Percentiles rank a stretch among this genome's conserved stretches.
Evolutionary conservation across 2,797 vertebrate species (phyloP).

Genomic region (Hozukius guyotensis): DNA sequence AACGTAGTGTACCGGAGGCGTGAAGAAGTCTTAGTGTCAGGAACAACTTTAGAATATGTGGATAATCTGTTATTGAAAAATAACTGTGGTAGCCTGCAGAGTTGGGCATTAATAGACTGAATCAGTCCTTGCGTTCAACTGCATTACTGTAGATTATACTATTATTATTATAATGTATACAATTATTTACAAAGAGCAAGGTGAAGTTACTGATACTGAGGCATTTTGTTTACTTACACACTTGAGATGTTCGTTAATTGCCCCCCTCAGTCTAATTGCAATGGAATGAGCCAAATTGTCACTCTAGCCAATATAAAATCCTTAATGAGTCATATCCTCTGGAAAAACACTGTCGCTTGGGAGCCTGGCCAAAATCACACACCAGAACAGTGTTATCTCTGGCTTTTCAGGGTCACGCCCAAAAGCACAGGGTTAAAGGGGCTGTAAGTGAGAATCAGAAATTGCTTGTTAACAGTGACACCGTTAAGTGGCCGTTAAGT

Average conservation of each 20-base stretch:
- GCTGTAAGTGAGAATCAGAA: no score
- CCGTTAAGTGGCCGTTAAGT: no score
- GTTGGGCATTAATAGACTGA: not conserved
- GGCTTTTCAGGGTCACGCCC: not conserved
- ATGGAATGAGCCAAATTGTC: not conserved
- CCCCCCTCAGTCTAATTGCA: not conserved
- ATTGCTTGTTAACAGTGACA: no score
- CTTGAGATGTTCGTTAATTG: not conserved
- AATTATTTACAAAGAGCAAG: not conserved
- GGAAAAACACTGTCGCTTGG: not conserved
- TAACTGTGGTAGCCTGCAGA: not conserved
- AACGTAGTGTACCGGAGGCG: no score
- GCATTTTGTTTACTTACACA: not conserved
- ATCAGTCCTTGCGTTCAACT: not conserved
- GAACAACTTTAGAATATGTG: not conserved
- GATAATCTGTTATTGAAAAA: not conserved
- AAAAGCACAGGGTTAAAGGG: not conserved
- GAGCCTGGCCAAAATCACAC: not conserved
- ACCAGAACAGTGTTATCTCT: not conserved
- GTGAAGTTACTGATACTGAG: not conserved
- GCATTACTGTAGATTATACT: not conserved
- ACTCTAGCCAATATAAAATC: not conserved
- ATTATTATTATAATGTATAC: not conserved
- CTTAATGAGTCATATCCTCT: not conserved
- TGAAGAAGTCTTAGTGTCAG: not conserved